Evolutionary conservation across 2,797 vertebrate species (phyloP), one percentile per base, ranked within the genome.

Genomic region (Labroides dimidiatus): DNA sequence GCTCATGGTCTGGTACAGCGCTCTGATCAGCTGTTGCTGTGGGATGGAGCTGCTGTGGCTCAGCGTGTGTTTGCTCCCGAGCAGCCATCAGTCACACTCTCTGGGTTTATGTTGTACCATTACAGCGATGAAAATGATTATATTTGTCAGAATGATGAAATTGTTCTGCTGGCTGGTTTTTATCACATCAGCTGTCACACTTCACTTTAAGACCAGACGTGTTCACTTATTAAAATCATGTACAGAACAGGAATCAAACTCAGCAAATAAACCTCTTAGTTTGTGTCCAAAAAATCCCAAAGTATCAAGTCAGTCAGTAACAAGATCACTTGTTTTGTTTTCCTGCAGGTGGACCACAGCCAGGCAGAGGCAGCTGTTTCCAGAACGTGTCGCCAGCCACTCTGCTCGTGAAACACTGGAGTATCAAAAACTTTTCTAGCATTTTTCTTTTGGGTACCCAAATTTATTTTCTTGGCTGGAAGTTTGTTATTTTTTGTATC

Each of bases 21-120:
- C 49, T 14, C 30, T 49, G 20, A 49, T 75, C 67, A 56, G 48
- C 51, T 67, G 71, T 36, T 21, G 13, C 10, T 27, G 13, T 2
- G 12, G 50, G 27, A 30, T 61, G 48, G 68, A 75, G 55, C 67
- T 42, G 71, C 70, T 56, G 52, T 57, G 27, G n/a, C 43, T 20
- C 10, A 47, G 20, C 13, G 37, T 39, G 37, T 39, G 37, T 39
- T 39, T 39, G 37, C 13, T 13, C 30, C 56, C 56, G 27, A 13
- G 19, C 3, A n/a, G 0, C 47, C 52, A 27, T 75, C 20, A 48
- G 64, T 65, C 67, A 62, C 59, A 36, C 47, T 42, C 0, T 1
- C 3, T 6, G 36, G 44, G 17, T 78, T 64, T 27, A 52, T 37
- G 57, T 4, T 19, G 52, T 39, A 16, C 0, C 17, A 56, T 49